phyloP scores from a whole-genome alignment of 2,888 invertebrate genomes.

The Dolichomitus sp. region DNA sequence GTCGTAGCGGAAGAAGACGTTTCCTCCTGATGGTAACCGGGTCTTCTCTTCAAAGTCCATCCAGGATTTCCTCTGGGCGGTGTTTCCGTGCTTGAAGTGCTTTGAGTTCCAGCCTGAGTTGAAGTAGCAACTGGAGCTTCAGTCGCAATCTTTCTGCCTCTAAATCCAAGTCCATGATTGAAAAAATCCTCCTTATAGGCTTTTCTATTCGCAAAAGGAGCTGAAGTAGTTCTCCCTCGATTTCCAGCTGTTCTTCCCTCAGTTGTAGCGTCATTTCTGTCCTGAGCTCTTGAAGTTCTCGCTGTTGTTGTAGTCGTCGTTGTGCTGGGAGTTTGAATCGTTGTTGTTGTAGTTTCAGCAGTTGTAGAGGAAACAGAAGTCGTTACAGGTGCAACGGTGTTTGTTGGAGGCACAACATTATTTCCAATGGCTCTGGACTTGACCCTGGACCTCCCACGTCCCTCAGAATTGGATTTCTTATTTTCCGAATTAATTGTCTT shows the following conservation, averaged over 20 bases:
- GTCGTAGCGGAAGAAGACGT: constrained; percentile 18
- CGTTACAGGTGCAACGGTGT: neutral
- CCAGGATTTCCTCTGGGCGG: constrained; percentile 77
- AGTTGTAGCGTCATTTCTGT: constrained; percentile 36
- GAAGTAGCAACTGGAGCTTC: constrained; percentile 40
- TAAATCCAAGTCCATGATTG: constrained; percentile 81
- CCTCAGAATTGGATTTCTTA: constrained; percentile 63
- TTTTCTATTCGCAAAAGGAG: constrained; percentile 51
- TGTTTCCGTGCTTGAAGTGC: constrained; percentile 19
- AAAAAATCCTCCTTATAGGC: constrained; percentile 79
- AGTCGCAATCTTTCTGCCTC: constrained; percentile 76
- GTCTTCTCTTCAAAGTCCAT: constrained; percentile 81
- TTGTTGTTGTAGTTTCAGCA: constrained; percentile 1
- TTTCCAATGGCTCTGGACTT: constrained; percentile 55
- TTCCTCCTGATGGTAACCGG: constrained; percentile 62
- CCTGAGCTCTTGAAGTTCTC: constrained; percentile 61
- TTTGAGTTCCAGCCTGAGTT: constrained; percentile 51
- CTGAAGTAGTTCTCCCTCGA: constrained; percentile 41
- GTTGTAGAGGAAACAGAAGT: neutral
- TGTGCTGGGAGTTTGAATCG: constrained; percentile 53
- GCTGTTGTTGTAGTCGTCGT: constrained; percentile 56
- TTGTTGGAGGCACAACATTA: constrained; percentile 21
- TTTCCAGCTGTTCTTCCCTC: constrained; percentile 42
- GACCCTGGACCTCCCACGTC: constrained; percentile 60
- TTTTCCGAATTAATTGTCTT: constrained; percentile 55